Evolutionary conservation across 1,140 invertebrate species (phyloP), one percentile per base, ranked within the genome.

Genomic region (Megalonaias nervosa): DNA sequence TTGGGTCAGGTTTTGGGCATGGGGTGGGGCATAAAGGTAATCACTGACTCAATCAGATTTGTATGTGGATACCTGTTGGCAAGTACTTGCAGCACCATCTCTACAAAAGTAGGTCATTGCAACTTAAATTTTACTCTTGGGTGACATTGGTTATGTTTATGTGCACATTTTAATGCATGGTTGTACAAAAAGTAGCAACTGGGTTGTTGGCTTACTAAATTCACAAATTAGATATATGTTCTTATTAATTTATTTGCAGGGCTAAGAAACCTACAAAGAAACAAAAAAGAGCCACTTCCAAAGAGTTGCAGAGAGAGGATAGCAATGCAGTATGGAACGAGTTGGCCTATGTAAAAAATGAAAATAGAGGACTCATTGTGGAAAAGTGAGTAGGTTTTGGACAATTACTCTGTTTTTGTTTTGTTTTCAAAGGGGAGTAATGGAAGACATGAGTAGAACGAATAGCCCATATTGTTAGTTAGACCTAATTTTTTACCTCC

Each of bases 251-350:
- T 56, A 60, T 26, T 67, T 73, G n/a, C 58, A 78, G 76, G 12
- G 62, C 76, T 26, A 78, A 78, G 19, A 78, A 78, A 59, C 73
- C 73, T 26, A 21, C 23, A 9, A 86, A 87, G 82, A 88, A 88
- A 67, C 16, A 81, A 5, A 83, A 82, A 66, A 73, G 88, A 57
- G 73, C 86, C 61, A 82, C 87, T 60, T 85, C 88, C 1, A 84
- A 85, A 70, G 82, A 85, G 13, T 70, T 90, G 16, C 82, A 86
- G 74, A 84, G 86, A 61, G 89, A 90, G 73, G 83, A 90, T 81
- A 87, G 85, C 71, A 83, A 88, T 70, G 81, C 74, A 65, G 89
- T 89, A 19, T 90, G 89, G 89, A 90, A 90, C 82, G 89, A 90
- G 72, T 80, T 90, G 21, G 81, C 87, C 4, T 86, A 81, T 69